Base-by-base conservation (phyloP, 2,113 vertebrate species). In the Petrocephalus microphthalmus region DNA sequence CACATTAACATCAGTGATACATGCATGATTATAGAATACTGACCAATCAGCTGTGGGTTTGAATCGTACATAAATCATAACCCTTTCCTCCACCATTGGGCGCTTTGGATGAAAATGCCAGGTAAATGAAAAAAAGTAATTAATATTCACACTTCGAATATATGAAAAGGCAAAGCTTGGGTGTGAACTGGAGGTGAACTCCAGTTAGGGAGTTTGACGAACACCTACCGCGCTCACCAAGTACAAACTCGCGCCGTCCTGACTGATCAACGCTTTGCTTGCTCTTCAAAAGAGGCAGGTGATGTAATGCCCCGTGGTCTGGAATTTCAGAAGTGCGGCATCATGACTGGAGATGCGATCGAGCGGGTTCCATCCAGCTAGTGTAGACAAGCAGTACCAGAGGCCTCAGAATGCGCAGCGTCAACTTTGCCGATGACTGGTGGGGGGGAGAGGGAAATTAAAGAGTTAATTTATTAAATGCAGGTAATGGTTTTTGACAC, bases 111-210 rank as follows among this genome's bases (percentile, higher is more conserved):
- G 4, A 67, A 67, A 67, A n/a, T n/a, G n/a, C 25, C 60, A 67
- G n/a, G 60, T 29, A 67, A 67, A 67, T 67, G 60, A n/a, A 67
- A 29, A 49, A 20, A 83, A 8, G n/a, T 19, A 85, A 15, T 85
- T 85, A 85, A 13, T 83, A 83, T 85, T 85, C 25, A 85, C 25
- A 20, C 52, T 29, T 20, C 17, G 25, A 29, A 29, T 85, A 25
- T n/a, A 22, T 85, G 22, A 54, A 54, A 85, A 85, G n/a, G 84
- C 7, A 20, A 56, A 85, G 84, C 33, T 85, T 33, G 52, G 29
- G 19, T 54, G 13, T 85, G 84, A 85, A 85, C 84, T 85, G 52
- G n/a, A 51, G n/a, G 33, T 85, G 84, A 85, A 85, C 84, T 52
- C 25, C n/a, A 54, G 84, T 47, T 33, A 54, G 84, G 49, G 45